Evolutionary conservation across 2,113 vertebrate species (phyloP).

Genomic region (Dicerorhinus sumatrensis): DNA sequence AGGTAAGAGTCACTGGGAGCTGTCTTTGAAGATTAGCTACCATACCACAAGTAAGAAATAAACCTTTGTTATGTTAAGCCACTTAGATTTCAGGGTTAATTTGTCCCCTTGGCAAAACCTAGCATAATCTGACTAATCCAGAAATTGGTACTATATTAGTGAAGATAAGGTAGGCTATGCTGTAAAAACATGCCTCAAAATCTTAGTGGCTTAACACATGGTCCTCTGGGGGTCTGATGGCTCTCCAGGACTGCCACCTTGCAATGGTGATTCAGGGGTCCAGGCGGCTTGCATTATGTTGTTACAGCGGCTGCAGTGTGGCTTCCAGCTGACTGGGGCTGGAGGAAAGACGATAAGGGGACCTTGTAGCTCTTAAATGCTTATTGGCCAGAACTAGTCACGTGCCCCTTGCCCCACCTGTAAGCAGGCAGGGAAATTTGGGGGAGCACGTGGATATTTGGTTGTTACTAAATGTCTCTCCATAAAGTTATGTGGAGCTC

Average conservation of each 20-base stretch:
- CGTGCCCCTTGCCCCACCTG: not conserved
- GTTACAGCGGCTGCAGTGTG: not conserved
- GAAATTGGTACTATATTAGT: constrained; percentile 15
- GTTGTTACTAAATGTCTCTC: not conserved
- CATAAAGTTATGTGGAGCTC: not conserved
- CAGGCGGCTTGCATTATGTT: not conserved
- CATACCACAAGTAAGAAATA: constrained; percentile 4
- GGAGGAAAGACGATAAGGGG: not conserved
- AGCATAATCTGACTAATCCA: constrained; percentile 32
- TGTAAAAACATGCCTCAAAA: not conserved
- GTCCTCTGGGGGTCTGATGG: not conserved
- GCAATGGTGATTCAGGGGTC: not conserved
- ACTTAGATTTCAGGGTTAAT: constrained; percentile 57
- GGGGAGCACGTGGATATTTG: not conserved
- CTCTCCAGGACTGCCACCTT: not conserved
- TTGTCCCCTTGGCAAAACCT: constrained; percentile 62
- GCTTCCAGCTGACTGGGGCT: not conserved
- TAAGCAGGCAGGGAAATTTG: not conserved
- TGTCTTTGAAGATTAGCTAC: not conserved
- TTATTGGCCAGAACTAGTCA: not conserved
- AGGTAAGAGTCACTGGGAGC: not conserved
- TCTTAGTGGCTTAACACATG: not conserved
- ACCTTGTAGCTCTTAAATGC: not conserved
- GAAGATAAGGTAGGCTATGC: not conserved
- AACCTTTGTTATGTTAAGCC: constrained; percentile 13